Evolutionary conservation across 2,888 invertebrate genomes (phyloP), one percentile per base, ranked within the genome.

Genomic region (Cartodere bifasciata): DNA sequence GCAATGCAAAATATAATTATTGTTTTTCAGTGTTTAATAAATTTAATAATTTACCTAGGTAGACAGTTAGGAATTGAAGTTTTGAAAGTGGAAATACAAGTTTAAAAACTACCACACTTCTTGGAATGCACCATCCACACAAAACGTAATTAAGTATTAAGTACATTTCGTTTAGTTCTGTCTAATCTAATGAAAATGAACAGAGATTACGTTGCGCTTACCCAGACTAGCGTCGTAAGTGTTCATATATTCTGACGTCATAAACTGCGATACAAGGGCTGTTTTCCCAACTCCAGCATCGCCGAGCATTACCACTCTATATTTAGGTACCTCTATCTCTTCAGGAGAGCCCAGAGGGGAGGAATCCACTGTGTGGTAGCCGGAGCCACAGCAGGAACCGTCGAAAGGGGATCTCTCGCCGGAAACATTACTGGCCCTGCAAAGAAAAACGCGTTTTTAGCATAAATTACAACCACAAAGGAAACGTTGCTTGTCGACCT

Each of bases 161-260:
- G n/a, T n/a, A n/a, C n/a, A n/a, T n/a, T n/a, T n/a, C n/a, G n/a
- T n/a, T n/a, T n/a, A n/a, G n/a, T n/a, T n/a, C n/a, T n/a, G n/a
- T n/a, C n/a, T n/a, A n/a, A n/a, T n/a, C n/a, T n/a, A n/a, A n/a
- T n/a, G n/a, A n/a, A n/a, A n/a, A n/a, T n/a, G n/a, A n/a, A n/a
- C n/a, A n/a, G n/a, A n/a, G n/a, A n/a, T n/a, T n/a, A n/a, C n/a
- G 6, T 17, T 27, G 34, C 31, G 39, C 72, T 76, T 63, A 86
- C 86, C 86, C 53, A 87, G 63, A 50, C 86, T 88, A 2, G 86
- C 85, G 53, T 91, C 90, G 58, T 91, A 91, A 0, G 90, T 88
- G 61, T 90, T 88, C 79, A 90, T 87, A 53, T 91, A 90, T 52
- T 91, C 91, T 41, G 88, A 88, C 16, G 91, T 90, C 85, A 88